A percentile compares a stretch with the other conserved stretches of the same genome.
Evolutionary conservation across 1,140 invertebrate genomes (phyloP).

Genomic region (Gryllus bimaculatus): DNA sequence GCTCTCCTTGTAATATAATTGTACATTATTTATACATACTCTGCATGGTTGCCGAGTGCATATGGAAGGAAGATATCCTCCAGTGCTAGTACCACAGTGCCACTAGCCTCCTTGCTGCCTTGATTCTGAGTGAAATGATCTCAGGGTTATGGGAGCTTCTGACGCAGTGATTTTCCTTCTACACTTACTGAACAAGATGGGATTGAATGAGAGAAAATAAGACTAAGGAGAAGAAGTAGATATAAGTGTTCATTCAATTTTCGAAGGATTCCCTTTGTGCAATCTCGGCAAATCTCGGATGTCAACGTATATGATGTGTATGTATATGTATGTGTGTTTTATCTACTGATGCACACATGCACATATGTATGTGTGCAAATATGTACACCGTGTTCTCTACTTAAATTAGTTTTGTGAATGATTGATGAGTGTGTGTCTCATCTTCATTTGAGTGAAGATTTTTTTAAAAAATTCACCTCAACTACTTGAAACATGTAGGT

Average conservation of each 20-base stretch:
- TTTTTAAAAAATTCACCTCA: neutral
- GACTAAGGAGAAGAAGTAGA: neutral
- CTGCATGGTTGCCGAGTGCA: constrained; percentile 12
- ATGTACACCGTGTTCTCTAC: neutral
- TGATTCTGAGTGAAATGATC: neutral
- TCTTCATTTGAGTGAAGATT: neutral
- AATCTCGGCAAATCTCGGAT: neutral
- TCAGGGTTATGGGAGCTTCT: neutral
- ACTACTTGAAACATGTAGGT: neutral
- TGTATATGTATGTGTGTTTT: neutral
- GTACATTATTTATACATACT: constrained; percentile 24
- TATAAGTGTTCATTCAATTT: constrained; percentile 1
- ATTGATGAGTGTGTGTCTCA: neutral
- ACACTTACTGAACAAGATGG: constrained; percentile 4
- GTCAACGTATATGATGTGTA: neutral
- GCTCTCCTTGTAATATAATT: constrained; percentile 20
- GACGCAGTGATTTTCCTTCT: neutral
- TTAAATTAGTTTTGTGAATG: neutral
- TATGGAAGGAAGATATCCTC: constrained; percentile 7
- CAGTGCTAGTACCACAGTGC: neutral
- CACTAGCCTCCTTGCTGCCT: neutral
- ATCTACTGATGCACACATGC: neutral
- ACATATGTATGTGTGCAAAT: neutral
- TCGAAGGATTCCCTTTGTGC: neutral
- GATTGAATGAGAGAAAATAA: constrained; percentile 7